Percentiles rank a stretch among this genome's conserved stretches.
Conservation (phyloP, 2,888 invertebrate species). For the Oligia latruncula region DNA sequence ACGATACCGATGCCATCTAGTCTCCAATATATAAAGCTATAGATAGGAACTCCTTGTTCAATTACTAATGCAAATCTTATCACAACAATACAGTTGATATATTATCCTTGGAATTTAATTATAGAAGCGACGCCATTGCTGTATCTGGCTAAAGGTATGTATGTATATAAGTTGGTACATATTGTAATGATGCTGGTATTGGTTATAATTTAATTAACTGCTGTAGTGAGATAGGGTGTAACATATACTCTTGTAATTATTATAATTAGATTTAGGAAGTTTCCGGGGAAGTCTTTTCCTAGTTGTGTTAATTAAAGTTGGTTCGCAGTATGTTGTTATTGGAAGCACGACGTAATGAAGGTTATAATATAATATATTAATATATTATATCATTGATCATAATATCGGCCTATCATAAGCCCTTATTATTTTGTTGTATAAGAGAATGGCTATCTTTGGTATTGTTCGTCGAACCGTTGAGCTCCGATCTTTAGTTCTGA, state of each 20-base stretch:
- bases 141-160: neutral
- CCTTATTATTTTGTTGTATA: neutral
- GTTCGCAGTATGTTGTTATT: constrained; percentile 3
- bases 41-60: constrained; percentile 31
- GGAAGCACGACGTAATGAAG: constrained; percentile 6
- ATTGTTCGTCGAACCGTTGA: too few species aligned
- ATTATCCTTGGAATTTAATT: constrained; percentile 67
- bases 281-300: constrained; percentile 14
- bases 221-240: neutral
- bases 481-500: too few species aligned
- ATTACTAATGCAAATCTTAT: constrained; percentile 66
- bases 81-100: constrained; percentile 56
- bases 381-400: neutral
- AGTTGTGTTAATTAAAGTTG: constrained; percentile 14
- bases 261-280: constrained; percentile 12
- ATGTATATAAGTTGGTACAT: neutral
- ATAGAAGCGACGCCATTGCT: constrained; percentile 47
- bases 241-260: constrained; percentile 21
- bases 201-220: constrained; percentile 22
- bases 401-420: neutral
- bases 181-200: constrained; percentile 17
- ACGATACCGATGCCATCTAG: neutral
- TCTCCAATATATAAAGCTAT: neutral
- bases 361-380: too few species aligned
- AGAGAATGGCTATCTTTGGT: neutral